Evolutionary conservation across 2,797 vertebrate species (phyloP).

Genomic region (Eurystomus glaucurus): DNA sequence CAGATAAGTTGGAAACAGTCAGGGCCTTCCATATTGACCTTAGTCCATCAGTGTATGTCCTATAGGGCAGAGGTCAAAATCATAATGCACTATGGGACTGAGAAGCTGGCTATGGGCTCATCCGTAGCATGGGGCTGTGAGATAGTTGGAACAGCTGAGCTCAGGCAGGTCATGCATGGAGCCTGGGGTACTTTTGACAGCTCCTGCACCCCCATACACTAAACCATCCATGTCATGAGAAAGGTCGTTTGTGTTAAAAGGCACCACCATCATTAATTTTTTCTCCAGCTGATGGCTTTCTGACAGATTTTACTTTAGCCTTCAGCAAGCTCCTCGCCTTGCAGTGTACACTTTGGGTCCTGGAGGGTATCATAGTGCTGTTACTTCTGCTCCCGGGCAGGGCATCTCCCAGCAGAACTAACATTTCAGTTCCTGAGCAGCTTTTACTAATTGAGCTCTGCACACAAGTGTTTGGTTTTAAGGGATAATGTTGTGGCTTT

Average conservation of each 20-base stretch:
- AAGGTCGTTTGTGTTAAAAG: background rate
- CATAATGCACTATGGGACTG: background rate
- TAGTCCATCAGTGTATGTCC: background rate
- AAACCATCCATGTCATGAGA: background rate
- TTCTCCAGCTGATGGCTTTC: background rate
- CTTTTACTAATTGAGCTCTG: slow-evolving; percentile 24
- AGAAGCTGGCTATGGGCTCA: background rate
- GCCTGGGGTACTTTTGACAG: background rate
- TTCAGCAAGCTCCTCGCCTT: background rate
- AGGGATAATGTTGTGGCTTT: slow-evolving; percentile 45
- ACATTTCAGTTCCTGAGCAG: background rate
- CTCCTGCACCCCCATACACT: background rate
- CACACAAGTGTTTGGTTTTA: background rate
- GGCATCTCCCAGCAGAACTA: background rate
- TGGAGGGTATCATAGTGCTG: background rate
- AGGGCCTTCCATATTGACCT: background rate
- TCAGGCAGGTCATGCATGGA: background rate
- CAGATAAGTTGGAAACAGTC: background rate
- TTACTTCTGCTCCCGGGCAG: background rate
- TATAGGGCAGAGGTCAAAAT: background rate
- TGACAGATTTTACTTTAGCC: background rate
- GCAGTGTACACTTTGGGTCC: background rate
- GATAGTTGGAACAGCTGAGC: background rate
- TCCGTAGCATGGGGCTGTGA: background rate
- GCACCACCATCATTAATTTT: background rate